A percentile compares a stretch with the other conserved stretches of the same genome.
Evolutionary conservation across 64 coral and sea anemone species (phyloP).

Genomic region (Montipora efflorescens): DNA sequence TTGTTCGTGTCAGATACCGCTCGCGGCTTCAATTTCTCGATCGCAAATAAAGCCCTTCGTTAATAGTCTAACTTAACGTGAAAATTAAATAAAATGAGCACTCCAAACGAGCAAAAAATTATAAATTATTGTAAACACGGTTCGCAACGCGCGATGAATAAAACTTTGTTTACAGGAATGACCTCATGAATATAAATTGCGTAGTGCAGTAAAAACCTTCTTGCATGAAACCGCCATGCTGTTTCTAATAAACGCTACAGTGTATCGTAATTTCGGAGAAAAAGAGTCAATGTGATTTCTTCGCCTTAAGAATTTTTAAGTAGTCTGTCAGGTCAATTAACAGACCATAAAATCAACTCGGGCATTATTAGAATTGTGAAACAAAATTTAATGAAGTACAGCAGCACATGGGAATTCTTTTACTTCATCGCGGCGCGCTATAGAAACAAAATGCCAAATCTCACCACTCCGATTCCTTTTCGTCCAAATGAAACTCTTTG

Average conservation of each 20-base stretch:
- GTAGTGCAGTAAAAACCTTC: slow-evolving; percentile 44
- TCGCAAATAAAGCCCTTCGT: neutral
- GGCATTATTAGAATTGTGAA: slow-evolving; percentile 57
- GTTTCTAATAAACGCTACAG: slow-evolving; percentile 27
- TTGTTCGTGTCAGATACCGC: slow-evolving; percentile 40
- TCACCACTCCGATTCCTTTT: slow-evolving; percentile 19
- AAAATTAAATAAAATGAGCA: slow-evolving; percentile 52
- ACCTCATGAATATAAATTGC: slow-evolving; percentile 92
- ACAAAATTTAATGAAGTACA: slow-evolving; percentile 88
- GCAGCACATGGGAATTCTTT: slow-evolving; percentile 96
- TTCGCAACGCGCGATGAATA: slow-evolving; percentile 77
- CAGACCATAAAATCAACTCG: slow-evolving; percentile 53
- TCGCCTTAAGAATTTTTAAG: neutral
- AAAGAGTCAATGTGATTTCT: neutral
- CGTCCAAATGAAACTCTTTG: neutral
- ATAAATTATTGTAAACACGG: slow-evolving; percentile 69
- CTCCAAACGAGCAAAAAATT: slow-evolving; percentile 71
- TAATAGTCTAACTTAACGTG: neutral
- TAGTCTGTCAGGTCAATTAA: slow-evolving; percentile 26
- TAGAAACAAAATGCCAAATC: slow-evolving; percentile 92
- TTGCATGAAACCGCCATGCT: slow-evolving; percentile 50
- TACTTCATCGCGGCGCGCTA: slow-evolving; percentile 87
- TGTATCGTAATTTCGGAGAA: neutral
- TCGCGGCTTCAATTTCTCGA: slow-evolving; percentile 25
- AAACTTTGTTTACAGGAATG: slow-evolving; percentile 95